Evolutionary conservation across 2,113 vertebrate genomes (phyloP).

Genomic region (Corythaixoides concolor): DNA sequence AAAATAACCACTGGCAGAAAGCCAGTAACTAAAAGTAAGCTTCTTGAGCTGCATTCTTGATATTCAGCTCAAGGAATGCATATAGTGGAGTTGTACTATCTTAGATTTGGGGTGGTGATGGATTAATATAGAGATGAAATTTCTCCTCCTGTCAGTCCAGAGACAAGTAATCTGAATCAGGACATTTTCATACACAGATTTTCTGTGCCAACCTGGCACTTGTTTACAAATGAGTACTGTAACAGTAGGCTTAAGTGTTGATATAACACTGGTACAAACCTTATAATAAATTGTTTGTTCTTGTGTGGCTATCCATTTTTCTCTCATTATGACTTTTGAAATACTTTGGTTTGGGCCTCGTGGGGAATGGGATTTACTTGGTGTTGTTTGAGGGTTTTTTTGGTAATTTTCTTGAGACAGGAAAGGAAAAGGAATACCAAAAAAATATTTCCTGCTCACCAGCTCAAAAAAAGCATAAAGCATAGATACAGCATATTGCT

Average conservation of each 20-base stretch:
- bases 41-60: background rate
- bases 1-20: background rate
- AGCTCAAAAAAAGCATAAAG: background rate
- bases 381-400: background rate
- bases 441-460: background rate
- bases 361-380: accelerated
- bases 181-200: background rate
- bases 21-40: background rate
- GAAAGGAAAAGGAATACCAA: background rate
- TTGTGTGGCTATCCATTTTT: background rate
- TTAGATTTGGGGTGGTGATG: background rate
- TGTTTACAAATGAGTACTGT: background rate
- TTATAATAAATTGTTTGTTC: background rate
- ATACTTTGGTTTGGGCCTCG: accelerated
- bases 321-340: background rate
- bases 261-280: background rate
- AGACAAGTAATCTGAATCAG: background rate
- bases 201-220: background rate
- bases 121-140: background rate
- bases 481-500: background rate
- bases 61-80: background rate
- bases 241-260: background rate
- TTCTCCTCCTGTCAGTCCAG: background rate
- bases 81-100: background rate
- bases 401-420: background rate